Evolutionary conservation across 2,888 invertebrate species (phyloP), one percentile per base, ranked within the genome.

Genomic region (Chloroclystis v-ata): DNA sequence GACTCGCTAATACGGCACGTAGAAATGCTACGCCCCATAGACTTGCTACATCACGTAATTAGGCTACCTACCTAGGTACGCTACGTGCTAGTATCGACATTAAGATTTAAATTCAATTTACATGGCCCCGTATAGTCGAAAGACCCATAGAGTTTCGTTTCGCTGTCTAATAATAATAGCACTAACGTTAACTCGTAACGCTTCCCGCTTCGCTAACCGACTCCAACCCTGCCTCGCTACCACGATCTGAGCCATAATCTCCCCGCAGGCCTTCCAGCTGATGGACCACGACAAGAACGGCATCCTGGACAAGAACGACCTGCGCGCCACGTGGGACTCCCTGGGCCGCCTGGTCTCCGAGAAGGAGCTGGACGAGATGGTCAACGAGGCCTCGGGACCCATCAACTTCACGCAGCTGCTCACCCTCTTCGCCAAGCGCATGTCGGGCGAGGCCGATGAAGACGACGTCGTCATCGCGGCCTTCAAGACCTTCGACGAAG

Each of bases 221-320:
- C 4, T 5, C 5, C 5, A 20, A n/a, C n/a, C n/a, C n/a, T n/a
- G n/a, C n/a, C n/a, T n/a, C n/a, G n/a, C n/a, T n/a, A n/a, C n/a
- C 20, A 20, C 20, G 2, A 20, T 20, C 20, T 20, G 20, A 20
- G 5, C 20, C 20, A 20, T n/a, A 14, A 28, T 24, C 4, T 28
- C 20, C 32, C 40, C 44, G 3, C 79, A 96, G 94, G 97, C 95
- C 77, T 97, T 97, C 94, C 94, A 94, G 89, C 93, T 97, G 71
- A 97, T 97, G 94, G 97, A 97, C 91, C 93, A 94, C 86, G 96
- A 97, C 90, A 97, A 97, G 89, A 97, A 97, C 80, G 95, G 95
- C 68, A 92, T 95, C 86, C 92, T 93, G 85, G 91, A 94, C 84
- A 96, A 96, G 90, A 93, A 93, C 85, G 97, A 97, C 89, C 91